Conservation (phyloP, 2,888 invertebrate species). For the Aethes cnicana region DNA sequence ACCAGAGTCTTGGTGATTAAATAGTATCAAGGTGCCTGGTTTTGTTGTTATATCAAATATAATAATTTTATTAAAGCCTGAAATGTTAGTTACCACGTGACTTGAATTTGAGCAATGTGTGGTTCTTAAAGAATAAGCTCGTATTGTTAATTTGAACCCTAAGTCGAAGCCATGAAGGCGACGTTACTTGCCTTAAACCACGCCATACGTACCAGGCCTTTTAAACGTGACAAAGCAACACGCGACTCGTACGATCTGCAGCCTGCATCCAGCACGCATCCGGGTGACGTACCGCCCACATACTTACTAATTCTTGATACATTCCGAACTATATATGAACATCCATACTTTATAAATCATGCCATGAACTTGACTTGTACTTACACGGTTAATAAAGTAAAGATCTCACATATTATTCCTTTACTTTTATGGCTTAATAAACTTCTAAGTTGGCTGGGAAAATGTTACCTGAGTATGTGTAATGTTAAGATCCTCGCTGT, state of each 20-base stretch:
- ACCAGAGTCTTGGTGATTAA: too few species aligned
- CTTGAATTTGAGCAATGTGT: too few species aligned
- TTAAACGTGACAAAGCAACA: conserved; percentile 31
- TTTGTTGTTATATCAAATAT: too few species aligned
- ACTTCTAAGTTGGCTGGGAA: conserved; percentile 27
- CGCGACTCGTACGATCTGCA: conserved; percentile 35
- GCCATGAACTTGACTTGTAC: conserved; percentile 45
- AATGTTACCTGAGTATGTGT: neutral
- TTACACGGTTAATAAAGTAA: conserved; percentile 43
- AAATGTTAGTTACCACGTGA: too few species aligned
- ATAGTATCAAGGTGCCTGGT: too few species aligned
- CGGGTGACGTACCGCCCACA: conserved; percentile 50
- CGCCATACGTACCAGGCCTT: neutral
- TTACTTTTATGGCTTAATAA: conserved; percentile 38
- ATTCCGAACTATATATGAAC: conserved; percentile 48
- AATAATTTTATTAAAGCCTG: too few species aligned
- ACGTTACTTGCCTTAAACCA: neutral
- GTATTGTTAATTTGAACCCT: too few species aligned
- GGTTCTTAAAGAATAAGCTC: too few species aligned
- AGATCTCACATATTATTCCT: conserved; percentile 35
- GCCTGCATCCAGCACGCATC: conserved; percentile 39
- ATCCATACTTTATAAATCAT: conserved; percentile 36
- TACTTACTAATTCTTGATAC: conserved; percentile 49
- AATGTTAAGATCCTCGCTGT: too few species aligned
- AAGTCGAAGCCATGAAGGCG: too few species aligned